Evolutionary conservation across 2,113 vertebrate genomes (phyloP), one percentile per base, ranked within the genome.

Genomic region (Mystacornis crossleyi): DNA sequence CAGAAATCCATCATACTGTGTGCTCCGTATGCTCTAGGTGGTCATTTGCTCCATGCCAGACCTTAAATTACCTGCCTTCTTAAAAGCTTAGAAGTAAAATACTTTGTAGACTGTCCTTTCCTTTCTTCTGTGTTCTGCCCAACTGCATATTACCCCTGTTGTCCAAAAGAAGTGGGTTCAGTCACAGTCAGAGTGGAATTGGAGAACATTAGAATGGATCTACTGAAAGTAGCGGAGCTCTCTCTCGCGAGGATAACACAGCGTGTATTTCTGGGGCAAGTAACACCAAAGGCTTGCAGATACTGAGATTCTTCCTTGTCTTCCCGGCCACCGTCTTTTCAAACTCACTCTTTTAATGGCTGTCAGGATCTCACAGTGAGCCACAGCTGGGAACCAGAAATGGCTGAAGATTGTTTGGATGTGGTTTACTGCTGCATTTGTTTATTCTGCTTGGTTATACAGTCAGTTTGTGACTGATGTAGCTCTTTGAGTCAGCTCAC

Each of bases 201-300:
- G 42, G 54, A 57, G 48, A 61, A 42, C 17, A 4, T 34, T 13
- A 78, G 9, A 1, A 0, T 79, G 51, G 33, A 58, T 57, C 54
- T 33, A 7, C 38, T 70, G 64, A 45, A 70, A 50, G 47, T 29
- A 28, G 24, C 47, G 43, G 58, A 77, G 25, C 8, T 26, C 29
- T 73, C 58, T 58, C 29, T 26, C 1, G 1, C 51, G 23, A 40
- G 40, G 43, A 28, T 45, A 47, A 13, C 1, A 3, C 17, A 29
- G 45, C 0, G 0, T 13, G 2, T 2, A 1, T 54, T 83, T 84
- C 54, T 51, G 1, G 57, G 58, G 31, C 77, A 43, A 34, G 38
- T 67, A 34, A 54, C 17, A 36, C 28, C 38, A 61, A 36, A 47
- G 2, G 1, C 61, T 65, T 23, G 42, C 19, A 24, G 34, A n/a